Evolutionary conservation across 2,113 vertebrate genomes (phyloP).

Genomic region (Antechinus flavipes): DNA sequence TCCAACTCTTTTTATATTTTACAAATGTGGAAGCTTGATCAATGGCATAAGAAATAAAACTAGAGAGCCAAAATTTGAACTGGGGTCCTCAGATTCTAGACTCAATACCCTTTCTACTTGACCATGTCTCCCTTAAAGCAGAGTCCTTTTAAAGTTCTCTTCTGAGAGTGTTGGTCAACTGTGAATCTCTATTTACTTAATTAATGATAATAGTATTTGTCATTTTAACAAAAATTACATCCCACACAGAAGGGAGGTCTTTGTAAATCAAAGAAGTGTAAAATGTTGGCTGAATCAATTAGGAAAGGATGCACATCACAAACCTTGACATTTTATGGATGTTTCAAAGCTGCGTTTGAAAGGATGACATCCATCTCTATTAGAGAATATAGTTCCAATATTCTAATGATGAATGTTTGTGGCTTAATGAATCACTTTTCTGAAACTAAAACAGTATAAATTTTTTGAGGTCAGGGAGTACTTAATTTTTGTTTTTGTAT

Average conservation of each 20-base stretch:
- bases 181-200: neutral
- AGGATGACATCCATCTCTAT: neutral
- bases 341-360: neutral
- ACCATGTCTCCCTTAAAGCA: neutral
- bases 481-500: neutral
- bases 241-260: conserved; percentile 18
- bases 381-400: conserved; percentile 30
- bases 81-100: neutral
- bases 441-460: neutral
- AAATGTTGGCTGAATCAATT: conserved; percentile 5
- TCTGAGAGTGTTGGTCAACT: neutral
- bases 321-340: conserved; percentile 20
- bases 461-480: neutral
- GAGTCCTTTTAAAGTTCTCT: neutral
- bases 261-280: neutral
- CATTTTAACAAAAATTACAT: neutral
- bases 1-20: neutral
- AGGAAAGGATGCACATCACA: conserved; percentile 5
- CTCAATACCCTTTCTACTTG: neutral
- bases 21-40: neutral
- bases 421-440: conserved; percentile 34
- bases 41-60: neutral
- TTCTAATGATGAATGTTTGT: neutral
- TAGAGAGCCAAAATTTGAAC: neutral
- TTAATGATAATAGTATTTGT: conserved; percentile 2